Percentiles rank a stretch among this genome's conserved stretches.
These are phyloP conservation scores for Aleiodes leptofemur DNA, from an alignment of 2,888 invertebrate genomes.

Conservation along the genomic window DNA sequence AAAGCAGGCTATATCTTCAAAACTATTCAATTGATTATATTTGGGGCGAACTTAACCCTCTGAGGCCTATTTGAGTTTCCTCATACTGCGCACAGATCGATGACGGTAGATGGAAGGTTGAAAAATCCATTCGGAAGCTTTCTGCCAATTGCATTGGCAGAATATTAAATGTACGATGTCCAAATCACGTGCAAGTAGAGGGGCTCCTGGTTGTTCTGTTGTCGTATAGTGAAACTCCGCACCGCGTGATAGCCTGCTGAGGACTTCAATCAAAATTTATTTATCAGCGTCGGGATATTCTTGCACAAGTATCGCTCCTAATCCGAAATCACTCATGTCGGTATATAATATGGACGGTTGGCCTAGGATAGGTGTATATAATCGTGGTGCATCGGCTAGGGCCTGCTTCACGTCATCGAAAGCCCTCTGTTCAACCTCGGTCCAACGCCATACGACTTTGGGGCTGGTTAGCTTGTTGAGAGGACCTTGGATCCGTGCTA, in stretches of 20 bases:
- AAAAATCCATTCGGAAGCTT: too few relatives aligned
- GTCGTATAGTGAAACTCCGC: slow-evolving; percentile 34
- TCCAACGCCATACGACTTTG: slow-evolving; percentile 44
- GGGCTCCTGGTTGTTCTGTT: too few relatives aligned
- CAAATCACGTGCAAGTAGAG: too few relatives aligned
- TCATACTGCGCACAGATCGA: too few relatives aligned
- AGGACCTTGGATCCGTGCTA: slow-evolving; percentile 45
- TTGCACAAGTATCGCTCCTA: slow-evolving; percentile 52
- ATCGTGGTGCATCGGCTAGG: slow-evolving; percentile 36
- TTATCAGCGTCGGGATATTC: slow-evolving; percentile 35
- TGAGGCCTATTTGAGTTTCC: too few relatives aligned
- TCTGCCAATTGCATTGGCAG: too few relatives aligned
- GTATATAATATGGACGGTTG: slow-evolving; percentile 46
- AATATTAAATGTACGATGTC: too few relatives aligned
- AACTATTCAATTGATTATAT: too few relatives aligned
- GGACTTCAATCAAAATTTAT: slow-evolving; percentile 46
- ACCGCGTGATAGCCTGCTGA: slow-evolving; percentile 46
- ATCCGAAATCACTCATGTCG: slow-evolving; percentile 50
- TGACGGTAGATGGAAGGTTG: too few relatives aligned
- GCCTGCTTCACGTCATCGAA: slow-evolving; percentile 42
- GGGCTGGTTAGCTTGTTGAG: slow-evolving; percentile 46
- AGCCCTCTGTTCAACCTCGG: slow-evolving; percentile 43
- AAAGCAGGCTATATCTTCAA: too few relatives aligned
- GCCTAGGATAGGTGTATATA: slow-evolving; percentile 9
- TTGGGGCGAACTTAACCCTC: too few relatives aligned